Evolutionary conservation across 2,797 vertebrate genomes (phyloP).

Genomic region (Falco cherrug): DNA sequence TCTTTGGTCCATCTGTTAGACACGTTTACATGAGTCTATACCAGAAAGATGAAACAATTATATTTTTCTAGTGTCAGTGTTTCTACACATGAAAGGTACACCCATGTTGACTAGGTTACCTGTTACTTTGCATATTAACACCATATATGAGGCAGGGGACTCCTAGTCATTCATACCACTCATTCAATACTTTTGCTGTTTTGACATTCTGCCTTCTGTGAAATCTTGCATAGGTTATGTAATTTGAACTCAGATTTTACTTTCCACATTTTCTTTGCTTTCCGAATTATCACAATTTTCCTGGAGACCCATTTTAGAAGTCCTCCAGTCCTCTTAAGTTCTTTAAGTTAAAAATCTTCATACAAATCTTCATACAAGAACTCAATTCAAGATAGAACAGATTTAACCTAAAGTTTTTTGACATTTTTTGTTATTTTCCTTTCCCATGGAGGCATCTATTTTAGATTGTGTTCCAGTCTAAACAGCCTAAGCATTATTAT

Average conservation of each 20-base stretch:
- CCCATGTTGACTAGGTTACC: not conserved
- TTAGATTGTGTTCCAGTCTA: not conserved
- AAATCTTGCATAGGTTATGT: not conserved
- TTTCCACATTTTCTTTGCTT: not conserved
- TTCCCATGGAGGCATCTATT: not conserved
- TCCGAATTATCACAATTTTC: not conserved
- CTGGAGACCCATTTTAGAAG: not conserved
- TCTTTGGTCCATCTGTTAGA: not conserved
- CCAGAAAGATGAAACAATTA: not conserved
- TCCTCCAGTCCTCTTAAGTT: not conserved
- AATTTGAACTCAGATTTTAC: not conserved
- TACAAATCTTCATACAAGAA: not conserved
- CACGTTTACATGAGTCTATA: not conserved
- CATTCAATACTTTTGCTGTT: not conserved
- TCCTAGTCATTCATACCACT: not conserved
- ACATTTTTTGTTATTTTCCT: not conserved
- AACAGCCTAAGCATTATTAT: not conserved
- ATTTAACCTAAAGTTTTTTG: not conserved
- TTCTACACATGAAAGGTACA: not conserved
- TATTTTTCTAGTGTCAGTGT: not conserved
- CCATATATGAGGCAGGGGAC: fast-evolving
- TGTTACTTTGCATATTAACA: not conserved
- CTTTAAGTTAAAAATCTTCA: not conserved
- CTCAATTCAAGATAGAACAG: not conserved
- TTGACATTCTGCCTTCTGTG: not conserved